Conservation (phyloP, 2,797 vertebrate genomes). For the Helicolenus hilgendorfi region DNA sequence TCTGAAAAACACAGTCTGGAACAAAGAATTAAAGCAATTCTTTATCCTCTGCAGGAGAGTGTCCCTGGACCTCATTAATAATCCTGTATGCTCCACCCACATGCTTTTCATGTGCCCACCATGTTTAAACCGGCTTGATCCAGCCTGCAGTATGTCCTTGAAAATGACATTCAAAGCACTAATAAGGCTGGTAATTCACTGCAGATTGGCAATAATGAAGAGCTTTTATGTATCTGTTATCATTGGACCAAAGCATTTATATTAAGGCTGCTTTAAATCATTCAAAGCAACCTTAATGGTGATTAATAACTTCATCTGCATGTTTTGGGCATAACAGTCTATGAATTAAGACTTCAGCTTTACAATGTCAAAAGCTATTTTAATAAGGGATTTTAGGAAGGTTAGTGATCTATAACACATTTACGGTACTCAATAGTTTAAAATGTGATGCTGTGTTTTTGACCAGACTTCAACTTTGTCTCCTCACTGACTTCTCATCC, state of each 20-base stretch:
- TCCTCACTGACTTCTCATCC: slow-evolving; percentile 2
- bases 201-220: slow-evolving; percentile 13
- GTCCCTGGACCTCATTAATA: slow-evolving; percentile 32
- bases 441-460: not conserved
- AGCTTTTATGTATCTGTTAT: slow-evolving; percentile 21
- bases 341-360: not conserved
- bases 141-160: slow-evolving; percentile 23
- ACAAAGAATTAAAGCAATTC: slow-evolving; percentile 16
- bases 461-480: not conserved
- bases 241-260: not conserved
- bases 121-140: slow-evolving; percentile 13
- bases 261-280: slow-evolving; percentile 13
- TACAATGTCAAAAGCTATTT: not conserved
- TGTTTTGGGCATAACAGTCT: not conserved
- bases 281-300: not conserved
- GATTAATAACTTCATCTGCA: slow-evolving; percentile 12
- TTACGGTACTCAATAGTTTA: not conserved
- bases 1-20: slow-evolving; percentile 19
- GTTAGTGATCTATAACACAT: not conserved
- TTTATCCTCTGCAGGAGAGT: slow-evolving; percentile 13
- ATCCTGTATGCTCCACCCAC: slow-evolving; percentile 30
- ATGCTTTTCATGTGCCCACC: slow-evolving; percentile 47
- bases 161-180: slow-evolving; percentile 38
- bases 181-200: slow-evolving; percentile 19
- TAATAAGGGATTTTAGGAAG: not conserved